These are phyloP conservation scores for Drosophila melanica DNA, from an alignment of 1,140 invertebrate genomes.

Conservation along the genomic window DNA sequence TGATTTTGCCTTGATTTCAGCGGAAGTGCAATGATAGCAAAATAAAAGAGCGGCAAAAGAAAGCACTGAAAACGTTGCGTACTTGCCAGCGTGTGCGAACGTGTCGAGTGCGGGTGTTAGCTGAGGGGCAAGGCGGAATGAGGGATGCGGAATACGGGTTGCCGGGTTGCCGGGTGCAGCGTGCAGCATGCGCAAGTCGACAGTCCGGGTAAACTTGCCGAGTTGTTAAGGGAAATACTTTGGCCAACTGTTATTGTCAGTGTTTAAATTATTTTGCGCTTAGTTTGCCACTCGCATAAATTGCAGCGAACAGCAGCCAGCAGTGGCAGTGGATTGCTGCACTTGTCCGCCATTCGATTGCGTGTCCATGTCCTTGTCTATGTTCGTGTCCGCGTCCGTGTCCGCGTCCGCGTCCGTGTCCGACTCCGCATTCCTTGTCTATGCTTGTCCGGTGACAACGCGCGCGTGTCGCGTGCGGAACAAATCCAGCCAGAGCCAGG, in stretches of 20 bases:
- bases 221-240: conserved; percentile 62
- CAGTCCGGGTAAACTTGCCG: conserved; percentile 50
- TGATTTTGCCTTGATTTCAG: conserved; percentile 62
- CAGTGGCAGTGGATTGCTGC: conserved; percentile 26
- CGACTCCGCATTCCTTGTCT: conserved; percentile 4
- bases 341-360: conserved; percentile 29
- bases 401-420: conserved; percentile 3
- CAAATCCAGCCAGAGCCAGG: conserved; percentile 29
- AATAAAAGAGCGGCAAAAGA: conserved; percentile 24
- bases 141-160: background rate
- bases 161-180: background rate
- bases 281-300: conserved; percentile 78
- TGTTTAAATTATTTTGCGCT: conserved; percentile 81
- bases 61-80: conserved; percentile 29
- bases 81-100: conserved; percentile 66
- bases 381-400: conserved; percentile 29
- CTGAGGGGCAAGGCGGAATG: background rate
- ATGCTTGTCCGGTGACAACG: conserved; percentile 11
- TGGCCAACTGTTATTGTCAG: conserved; percentile 78
- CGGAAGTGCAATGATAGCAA: conserved; percentile 78
- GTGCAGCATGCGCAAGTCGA: background rate
- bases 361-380: conserved; percentile 35
- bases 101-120: conserved; percentile 62
- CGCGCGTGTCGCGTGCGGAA: conserved; percentile 34
- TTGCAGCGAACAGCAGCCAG: conserved; percentile 42